Conservation (phyloP, 1,140 invertebrate species). For the Ericerus pela region DNA sequence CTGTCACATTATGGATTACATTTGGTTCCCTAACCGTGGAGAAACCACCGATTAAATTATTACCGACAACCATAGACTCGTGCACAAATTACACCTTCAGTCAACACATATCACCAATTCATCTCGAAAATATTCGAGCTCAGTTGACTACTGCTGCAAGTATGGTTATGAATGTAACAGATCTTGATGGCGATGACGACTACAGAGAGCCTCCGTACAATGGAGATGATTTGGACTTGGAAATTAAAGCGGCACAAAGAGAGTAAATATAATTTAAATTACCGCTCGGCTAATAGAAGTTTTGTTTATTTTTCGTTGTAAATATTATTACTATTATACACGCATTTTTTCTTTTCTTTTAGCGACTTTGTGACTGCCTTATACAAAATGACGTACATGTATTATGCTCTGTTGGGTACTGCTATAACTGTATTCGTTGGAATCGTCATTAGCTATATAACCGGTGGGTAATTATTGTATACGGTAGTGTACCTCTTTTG, state of each 20-base stretch:
- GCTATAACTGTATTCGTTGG: constrained; percentile 46
- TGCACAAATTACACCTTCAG: constrained; percentile 50
- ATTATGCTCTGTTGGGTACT: constrained; percentile 53
- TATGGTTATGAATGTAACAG: no score
- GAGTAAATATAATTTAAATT: no score
- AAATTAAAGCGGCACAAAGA: no score
- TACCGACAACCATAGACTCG: constrained; percentile 42
- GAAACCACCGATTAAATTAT: constrained; percentile 30
- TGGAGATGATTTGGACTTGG: constrained; percentile 1
- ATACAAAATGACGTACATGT: constrained; percentile 59
- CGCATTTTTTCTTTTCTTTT: constrained; percentile 24
- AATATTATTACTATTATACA: background rate
- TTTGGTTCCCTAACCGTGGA: constrained; percentile 40
- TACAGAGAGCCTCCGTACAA: no score
- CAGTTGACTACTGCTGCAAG: no score
- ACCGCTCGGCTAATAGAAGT: no score
- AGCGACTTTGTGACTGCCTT: constrained; percentile 40
- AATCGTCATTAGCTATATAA: constrained; percentile 45
- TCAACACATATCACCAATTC: constrained; percentile 33
- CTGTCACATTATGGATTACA: constrained; percentile 48
- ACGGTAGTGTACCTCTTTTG: background rate
- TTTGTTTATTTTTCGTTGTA: no score
- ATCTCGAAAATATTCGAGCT: constrained; percentile 5
- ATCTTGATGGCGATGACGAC: no score
- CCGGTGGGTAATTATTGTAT: constrained; percentile 29